Conservation (phyloP, 1,140 invertebrate genomes). For the Potamilus streckersoni region DNA sequence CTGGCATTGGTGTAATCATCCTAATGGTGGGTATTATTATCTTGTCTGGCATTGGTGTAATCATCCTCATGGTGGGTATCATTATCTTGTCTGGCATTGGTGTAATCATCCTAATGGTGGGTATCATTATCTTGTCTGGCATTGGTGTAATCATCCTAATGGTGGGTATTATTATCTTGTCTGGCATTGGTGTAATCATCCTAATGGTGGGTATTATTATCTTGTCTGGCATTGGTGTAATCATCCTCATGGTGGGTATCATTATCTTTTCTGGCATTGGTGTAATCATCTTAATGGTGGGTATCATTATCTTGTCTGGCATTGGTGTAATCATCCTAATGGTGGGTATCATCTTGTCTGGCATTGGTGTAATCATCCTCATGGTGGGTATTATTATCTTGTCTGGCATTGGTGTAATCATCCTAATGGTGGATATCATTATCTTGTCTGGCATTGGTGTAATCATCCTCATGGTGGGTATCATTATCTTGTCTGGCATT, state of each 20-base stretch:
- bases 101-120: conserved; percentile 65
- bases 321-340: conserved; percentile 63
- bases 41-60: conserved; percentile 61
- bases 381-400: conserved; percentile 69
- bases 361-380: conserved; percentile 61
- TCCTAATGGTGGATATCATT: conserved; percentile 68
- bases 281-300: conserved; percentile 65
- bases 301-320: conserved; percentile 65
- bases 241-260: conserved; percentile 67
- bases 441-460: conserved; percentile 64
- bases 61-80: conserved; percentile 67
- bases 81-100: conserved; percentile 65
- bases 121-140: conserved; percentile 65
- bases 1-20: conserved; percentile 62
- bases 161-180: conserved; percentile 68
- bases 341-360: conserved; percentile 66
- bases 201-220: conserved; percentile 69
- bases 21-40: conserved; percentile 69
- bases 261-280: conserved; percentile 65
- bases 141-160: conserved; percentile 63
- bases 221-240: conserved; percentile 61
- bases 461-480: conserved; percentile 66
- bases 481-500: conserved; percentile 65
- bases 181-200: conserved; percentile 62
- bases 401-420: conserved; percentile 62